phyloP scores from a whole-genome alignment of 1,140 invertebrate species.

The Hylaeus anthracinus region DNA sequence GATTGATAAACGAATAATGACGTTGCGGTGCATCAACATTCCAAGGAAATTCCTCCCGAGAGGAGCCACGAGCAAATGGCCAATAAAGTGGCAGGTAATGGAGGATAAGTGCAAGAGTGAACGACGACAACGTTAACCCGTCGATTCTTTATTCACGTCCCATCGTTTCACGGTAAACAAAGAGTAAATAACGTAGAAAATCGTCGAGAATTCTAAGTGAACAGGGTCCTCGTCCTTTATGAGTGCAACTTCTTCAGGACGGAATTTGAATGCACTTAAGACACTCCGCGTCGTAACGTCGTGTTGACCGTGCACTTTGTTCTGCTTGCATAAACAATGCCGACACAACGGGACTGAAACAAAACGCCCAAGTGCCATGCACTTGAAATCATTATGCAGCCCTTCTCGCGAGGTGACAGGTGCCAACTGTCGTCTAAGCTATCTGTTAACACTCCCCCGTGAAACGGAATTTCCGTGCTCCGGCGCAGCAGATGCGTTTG shows the following conservation, averaged over 20 bases:
- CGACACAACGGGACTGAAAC: constrained; percentile 17
- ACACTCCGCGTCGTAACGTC: constrained; percentile 40
- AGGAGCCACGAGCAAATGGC: neutral
- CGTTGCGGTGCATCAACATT: too few relatives aligned
- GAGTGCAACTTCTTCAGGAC: constrained; percentile 13
- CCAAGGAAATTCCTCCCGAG: neutral
- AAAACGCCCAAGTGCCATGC: constrained; percentile 23
- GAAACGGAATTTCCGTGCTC: constrained; percentile 3
- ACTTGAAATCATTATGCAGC: constrained; percentile 55
- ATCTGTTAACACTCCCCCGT: constrained; percentile 38
- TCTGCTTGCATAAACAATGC: constrained; percentile 60
- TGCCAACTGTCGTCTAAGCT: constrained; percentile 50
- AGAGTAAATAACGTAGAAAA: constrained; percentile 15
- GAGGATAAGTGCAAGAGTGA: neutral
- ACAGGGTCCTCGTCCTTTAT: constrained; percentile 1
- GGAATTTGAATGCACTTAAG: constrained; percentile 59
- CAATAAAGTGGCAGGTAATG: neutral
- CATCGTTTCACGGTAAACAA: neutral
- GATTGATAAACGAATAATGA: too few relatives aligned
- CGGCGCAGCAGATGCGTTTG: neutral
- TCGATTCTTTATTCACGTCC: neutral
- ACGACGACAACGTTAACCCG: neutral
- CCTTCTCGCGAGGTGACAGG: constrained; percentile 25
- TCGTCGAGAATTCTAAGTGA: constrained; percentile 9
- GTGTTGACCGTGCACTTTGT: constrained; percentile 64